A percentile compares a stretch with the other conserved stretches of the same genome.
phyloP scores from a whole-genome alignment of 2,797 vertebrate species.

The Anisognathus igniventris region DNA sequence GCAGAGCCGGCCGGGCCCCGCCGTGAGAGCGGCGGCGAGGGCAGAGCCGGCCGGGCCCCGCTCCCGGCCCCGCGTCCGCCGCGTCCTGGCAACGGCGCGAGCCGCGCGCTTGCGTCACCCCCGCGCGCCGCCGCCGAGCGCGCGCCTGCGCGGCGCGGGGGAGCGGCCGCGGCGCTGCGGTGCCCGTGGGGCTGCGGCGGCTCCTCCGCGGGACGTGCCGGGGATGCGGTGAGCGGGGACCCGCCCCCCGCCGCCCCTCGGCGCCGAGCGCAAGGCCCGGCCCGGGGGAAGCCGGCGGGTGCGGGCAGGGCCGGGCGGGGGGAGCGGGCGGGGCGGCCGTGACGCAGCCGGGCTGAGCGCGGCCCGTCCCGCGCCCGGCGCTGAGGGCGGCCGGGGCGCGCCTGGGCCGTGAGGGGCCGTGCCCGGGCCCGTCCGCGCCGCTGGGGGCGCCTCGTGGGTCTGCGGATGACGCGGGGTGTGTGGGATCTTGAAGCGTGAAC shows the following conservation, averaged over 20 bases:
- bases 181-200: neutral
- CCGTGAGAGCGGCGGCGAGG: too few species aligned
- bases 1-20: too few species aligned
- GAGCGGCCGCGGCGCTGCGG: neutral
- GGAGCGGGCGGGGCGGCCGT: neutral
- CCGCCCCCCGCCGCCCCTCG: neutral
- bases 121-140: neutral
- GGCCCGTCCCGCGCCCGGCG: neutral
- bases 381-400: neutral
- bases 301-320: neutral
- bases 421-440: too few species aligned
- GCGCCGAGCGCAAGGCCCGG: neutral
- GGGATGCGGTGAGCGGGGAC: slow-evolving; percentile 36
- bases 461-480: neutral
- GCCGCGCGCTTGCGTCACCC: neutral
- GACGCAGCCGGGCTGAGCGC: neutral
- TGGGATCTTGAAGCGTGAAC: too few species aligned
- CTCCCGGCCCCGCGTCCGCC: neutral
- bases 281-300: neutral
- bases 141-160: neutral
- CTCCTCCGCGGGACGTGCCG: slow-evolving; percentile 18
- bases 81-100: neutral
- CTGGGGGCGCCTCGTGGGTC: neutral
- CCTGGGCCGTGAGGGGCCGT: neutral
- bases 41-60: too few species aligned